Base-by-base conservation (phyloP, 2,888 invertebrate genomes). In the Pseudanteris insignis region DNA sequence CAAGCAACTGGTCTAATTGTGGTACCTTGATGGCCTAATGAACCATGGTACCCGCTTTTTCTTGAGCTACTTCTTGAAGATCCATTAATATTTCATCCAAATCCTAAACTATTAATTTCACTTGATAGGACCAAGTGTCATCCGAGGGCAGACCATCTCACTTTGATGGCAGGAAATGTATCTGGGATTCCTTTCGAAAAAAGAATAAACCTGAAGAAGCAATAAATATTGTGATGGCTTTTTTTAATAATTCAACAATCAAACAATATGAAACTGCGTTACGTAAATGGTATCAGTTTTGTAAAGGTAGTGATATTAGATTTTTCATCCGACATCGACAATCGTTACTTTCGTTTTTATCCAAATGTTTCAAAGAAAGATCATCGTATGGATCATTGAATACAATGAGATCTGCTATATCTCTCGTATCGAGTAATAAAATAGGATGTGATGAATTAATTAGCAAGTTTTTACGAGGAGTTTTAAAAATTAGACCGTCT, bases 1-100 rank as follows among this genome's bases (percentile, higher is more conserved):
- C 63, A 59, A 36, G 70, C 74, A 2, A 47, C 40, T 11, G 73
- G 72, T 2, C 68, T 75, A 18, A 34, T 75, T 7, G 70, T 74
- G 2, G 70, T 71, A 4, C 73, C 70, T 8, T 18, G 46, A n/a
- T 75, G 66, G 72, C 60, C 60, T 21, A 55, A 57, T 1, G 72
- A 33, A 9, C 33, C 33, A 4, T 33, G 33, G 33, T 33, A 10
- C 7, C 33, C 33, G 2, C 9, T 33, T n/a, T 33, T 33, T 9
- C 9, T 18, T 14, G 38, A 38, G 25, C 9, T 38, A 18, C 24
- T 24, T 2, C 6, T 12, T 7, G 10, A 28, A 10, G n/a, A 36
- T 8, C 7, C 28, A 1, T 7, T 48, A n/a, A 11, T 43, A 24
- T 48, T 48, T 25, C 4, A 34, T 1, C 43, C 41, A 1, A 32